A percentile compares a stretch with the other conserved stretches of the same genome.
phyloP scores from a whole-genome alignment of 2,888 invertebrate species.

The Eupithecia tripunctaria region DNA sequence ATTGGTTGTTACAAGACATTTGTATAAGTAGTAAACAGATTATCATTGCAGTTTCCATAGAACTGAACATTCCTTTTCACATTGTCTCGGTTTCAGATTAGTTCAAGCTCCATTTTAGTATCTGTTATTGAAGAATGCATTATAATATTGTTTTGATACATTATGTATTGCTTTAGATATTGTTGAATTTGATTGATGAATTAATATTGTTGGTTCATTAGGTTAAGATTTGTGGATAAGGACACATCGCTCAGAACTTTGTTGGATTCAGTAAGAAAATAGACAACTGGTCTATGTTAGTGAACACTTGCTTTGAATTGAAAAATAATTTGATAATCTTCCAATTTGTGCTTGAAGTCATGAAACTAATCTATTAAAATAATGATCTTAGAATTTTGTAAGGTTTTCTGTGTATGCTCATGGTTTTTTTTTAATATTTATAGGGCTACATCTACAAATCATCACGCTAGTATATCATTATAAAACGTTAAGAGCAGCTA shows the following conservation, averaged over 20 bases:
- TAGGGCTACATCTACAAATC: conserved; percentile 11
- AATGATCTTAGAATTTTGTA: conserved; percentile 14
- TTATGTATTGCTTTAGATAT: conserved; percentile 62
- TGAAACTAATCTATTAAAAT: background rate
- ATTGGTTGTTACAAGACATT: conserved; percentile 42
- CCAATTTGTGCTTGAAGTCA: background rate
- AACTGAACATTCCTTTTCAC: conserved; percentile 60
- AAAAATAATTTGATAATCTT: background rate
- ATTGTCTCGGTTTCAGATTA: conserved; percentile 46
- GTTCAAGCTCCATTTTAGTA: conserved; percentile 30
- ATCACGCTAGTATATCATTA: conserved; percentile 14
- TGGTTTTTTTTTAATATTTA: background rate
- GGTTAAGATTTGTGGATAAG: conserved; percentile 57
- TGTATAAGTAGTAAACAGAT: conserved; percentile 29
- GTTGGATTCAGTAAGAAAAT: conserved; percentile 13
- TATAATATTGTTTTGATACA: no score
- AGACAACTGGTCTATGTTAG: background rate
- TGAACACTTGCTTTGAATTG: background rate
- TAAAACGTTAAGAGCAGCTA: conserved; percentile 25
- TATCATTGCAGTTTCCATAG: conserved; percentile 37
- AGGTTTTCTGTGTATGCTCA: conserved; percentile 10
- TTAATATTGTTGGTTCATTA: conserved; percentile 60
- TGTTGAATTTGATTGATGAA: conserved; percentile 54
- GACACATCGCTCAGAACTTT: conserved; percentile 44
- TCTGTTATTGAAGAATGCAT: conserved; percentile 48